A percentile compares a stretch with the other conserved stretches of the same genome.
Evolutionary conservation across 2,888 invertebrate genomes (phyloP).

Genomic region (Toxonevra muliebris): DNA sequence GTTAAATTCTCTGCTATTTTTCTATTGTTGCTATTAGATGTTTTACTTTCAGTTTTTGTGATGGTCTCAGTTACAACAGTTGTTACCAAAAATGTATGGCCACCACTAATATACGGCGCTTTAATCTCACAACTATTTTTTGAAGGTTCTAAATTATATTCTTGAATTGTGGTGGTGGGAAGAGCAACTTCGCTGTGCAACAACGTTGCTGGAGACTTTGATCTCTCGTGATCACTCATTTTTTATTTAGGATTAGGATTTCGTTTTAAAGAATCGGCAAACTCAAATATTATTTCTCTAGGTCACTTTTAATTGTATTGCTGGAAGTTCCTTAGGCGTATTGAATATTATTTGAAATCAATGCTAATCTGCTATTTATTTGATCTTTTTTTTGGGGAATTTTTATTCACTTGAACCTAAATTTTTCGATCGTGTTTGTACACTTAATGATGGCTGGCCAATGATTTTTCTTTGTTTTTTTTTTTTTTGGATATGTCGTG

Average conservation of each 20-base stretch:
- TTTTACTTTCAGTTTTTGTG: constrained; percentile 20
- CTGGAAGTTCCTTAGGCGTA: too few species aligned
- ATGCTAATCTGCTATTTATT: too few species aligned
- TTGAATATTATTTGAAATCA: too few species aligned
- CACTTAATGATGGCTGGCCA: constrained; percentile 38
- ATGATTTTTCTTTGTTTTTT: constrained; percentile 25
- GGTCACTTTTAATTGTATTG: too few species aligned
- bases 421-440: background rate
- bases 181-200: too few species aligned
- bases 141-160: too few species aligned
- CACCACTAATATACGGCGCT: constrained; percentile 41
- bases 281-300: too few species aligned
- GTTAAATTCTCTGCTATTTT: constrained; percentile 39
- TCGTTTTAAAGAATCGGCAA: too few species aligned
- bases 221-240: background rate
- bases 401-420: constrained; percentile 8
- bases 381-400: too few species aligned
- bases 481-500: constrained; percentile 18
- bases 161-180: background rate
- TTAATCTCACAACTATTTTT: constrained; percentile 10
- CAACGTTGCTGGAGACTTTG: too few species aligned
- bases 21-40: background rate
- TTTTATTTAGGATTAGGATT: background rate
- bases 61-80: constrained; percentile 44
- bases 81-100: constrained; percentile 56